phyloP scores from a whole-genome alignment of 30 jellyfish, hydroid and myxozoan genomes.

The Sanderia malayensis region DNA sequence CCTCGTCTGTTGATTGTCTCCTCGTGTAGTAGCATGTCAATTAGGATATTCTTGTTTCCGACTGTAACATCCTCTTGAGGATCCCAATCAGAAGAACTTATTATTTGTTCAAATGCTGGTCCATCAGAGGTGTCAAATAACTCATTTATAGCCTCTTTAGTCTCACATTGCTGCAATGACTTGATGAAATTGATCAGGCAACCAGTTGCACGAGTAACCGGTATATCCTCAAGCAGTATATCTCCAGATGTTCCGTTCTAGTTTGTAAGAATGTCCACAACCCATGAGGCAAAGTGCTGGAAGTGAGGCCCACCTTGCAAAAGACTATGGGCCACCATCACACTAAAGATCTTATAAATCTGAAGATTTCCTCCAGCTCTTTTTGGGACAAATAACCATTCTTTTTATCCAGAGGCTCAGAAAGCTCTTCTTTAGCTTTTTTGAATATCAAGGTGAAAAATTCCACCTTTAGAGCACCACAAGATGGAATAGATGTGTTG shows the following conservation, averaged over 20 bases:
- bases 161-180: neutral
- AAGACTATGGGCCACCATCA: conserved; percentile 39
- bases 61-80: conserved; percentile 2
- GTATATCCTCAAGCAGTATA: conserved; percentile 18
- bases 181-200: conserved; percentile 24
- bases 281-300: conserved; percentile 11
- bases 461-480: neutral
- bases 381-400: conserved; percentile 25
- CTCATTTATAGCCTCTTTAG: conserved; percentile 19
- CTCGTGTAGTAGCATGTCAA: conserved; percentile 13
- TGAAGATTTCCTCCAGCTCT: conserved; percentile 56
- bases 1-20: conserved; percentile 35
- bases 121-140: conserved; percentile 53
- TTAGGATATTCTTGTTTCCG: conserved; percentile 14
- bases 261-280: conserved; percentile 5
- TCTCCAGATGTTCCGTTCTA: conserved; percentile 33
- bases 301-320: conserved; percentile 55
- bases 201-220: conserved; percentile 30
- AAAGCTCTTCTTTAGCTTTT: conserved; percentile 8
- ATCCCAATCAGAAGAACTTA: conserved; percentile 45
- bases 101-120: conserved; percentile 58
- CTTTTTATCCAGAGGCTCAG: neutral
- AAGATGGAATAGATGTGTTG: too few species aligned
- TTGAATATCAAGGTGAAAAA: conserved; percentile 18
- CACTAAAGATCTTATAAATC: conserved; percentile 41